These are phyloP conservation scores for Naso thynnoides DNA, from an alignment of 2,797 vertebrate species.

Conservation along the genomic window DNA sequence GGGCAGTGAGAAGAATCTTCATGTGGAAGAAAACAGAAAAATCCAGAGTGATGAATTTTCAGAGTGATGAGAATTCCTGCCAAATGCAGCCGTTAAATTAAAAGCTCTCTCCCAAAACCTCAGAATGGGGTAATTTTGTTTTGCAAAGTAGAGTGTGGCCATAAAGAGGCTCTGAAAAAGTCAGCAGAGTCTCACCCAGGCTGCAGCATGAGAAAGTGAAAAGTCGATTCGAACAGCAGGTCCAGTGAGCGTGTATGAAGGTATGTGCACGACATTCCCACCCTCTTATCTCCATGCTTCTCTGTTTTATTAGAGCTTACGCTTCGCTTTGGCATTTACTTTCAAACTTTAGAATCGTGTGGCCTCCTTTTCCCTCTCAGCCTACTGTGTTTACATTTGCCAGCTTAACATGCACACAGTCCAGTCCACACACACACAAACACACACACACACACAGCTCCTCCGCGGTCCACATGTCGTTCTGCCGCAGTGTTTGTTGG, in stretches of 20 bases:
- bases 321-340: slow-evolving; percentile 63
- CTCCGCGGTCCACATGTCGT: slow-evolving; percentile 60
- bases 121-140: slow-evolving; percentile 70
- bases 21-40: slow-evolving; percentile 66
- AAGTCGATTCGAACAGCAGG: slow-evolving; percentile 60
- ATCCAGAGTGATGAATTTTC: slow-evolving; percentile 69
- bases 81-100: slow-evolving; percentile 76
- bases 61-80: slow-evolving; percentile 61
- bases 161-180: slow-evolving; percentile 59
- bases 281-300: slow-evolving; percentile 42
- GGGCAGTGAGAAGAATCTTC: slow-evolving; percentile 69
- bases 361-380: slow-evolving; percentile 48
- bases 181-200: slow-evolving; percentile 57
- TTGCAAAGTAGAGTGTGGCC: slow-evolving; percentile 56
- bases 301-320: slow-evolving; percentile 70
- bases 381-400: slow-evolving; percentile 73
- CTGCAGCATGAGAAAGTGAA: slow-evolving; percentile 57
- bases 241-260: slow-evolving; percentile 33
- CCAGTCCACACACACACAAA: slow-evolving; percentile 61
- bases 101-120: slow-evolving; percentile 70
- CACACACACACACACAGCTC: slow-evolving; percentile 52
- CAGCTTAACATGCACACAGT: slow-evolving; percentile 70
- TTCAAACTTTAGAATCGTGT: slow-evolving; percentile 78
- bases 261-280: slow-evolving; percentile 41
- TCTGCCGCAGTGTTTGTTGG: slow-evolving; percentile 62